Conservation (phyloP, 2,888 invertebrate genomes). For the Caenorhabditis afra region DNA sequence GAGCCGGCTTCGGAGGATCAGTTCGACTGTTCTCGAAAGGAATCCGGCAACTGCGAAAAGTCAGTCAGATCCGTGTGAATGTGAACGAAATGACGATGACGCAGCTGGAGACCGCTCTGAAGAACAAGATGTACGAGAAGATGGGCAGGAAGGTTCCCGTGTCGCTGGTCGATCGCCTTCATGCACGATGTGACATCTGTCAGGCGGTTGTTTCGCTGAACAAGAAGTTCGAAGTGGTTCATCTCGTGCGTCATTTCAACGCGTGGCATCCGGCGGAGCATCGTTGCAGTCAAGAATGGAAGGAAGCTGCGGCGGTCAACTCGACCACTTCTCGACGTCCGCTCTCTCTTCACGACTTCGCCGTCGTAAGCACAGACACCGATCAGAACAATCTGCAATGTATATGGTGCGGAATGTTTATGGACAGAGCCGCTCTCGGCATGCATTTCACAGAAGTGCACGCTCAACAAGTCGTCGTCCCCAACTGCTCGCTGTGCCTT, state of each 20-base stretch:
- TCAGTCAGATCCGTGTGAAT: constrained; percentile 78
- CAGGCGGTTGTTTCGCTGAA: constrained; percentile 78
- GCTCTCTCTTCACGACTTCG: constrained; percentile 72
- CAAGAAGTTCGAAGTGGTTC: constrained; percentile 79
- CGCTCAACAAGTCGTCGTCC: constrained; percentile 78
- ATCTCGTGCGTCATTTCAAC: constrained; percentile 80
- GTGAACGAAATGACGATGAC: constrained; percentile 74
- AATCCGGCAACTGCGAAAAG: constrained; percentile 49
- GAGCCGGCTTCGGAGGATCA: constrained; percentile 39
- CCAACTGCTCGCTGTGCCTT: constrained; percentile 78
- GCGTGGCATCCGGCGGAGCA: constrained; percentile 80
- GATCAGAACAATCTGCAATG: constrained; percentile 78
- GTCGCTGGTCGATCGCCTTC: constrained; percentile 78
- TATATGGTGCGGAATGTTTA: constrained; percentile 80
- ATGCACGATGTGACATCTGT: constrained; percentile 79
- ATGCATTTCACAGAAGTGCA: constrained; percentile 80
- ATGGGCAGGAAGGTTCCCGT: constrained; percentile 79
- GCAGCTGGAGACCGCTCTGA: constrained; percentile 75
- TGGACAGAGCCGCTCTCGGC: constrained; percentile 72
- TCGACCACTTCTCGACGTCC: background rate
- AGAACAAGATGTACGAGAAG: constrained; percentile 79
- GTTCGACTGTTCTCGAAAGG: constrained; percentile 30
- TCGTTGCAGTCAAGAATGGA: constrained; percentile 79
- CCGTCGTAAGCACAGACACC: constrained; percentile 74
- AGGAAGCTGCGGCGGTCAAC: constrained; percentile 13